Conservation (phyloP, 2,113 vertebrate species). For the Lepus americanus region DNA sequence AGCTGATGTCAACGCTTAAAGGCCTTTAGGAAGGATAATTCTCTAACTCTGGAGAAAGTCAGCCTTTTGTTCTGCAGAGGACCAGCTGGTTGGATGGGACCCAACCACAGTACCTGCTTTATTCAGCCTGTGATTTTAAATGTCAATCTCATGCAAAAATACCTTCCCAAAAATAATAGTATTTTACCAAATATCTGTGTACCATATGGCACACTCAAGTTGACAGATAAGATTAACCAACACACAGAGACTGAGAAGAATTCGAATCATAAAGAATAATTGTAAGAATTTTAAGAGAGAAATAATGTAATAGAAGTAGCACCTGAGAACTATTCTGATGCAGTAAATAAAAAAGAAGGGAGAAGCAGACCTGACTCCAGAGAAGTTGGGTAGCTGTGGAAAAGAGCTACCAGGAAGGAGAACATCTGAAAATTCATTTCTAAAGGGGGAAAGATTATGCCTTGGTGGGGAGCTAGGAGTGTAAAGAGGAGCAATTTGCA, state of each 20-base stretch:
- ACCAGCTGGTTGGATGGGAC: not conserved
- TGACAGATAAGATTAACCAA: not conserved
- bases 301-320: slow-evolving; percentile 12
- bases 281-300: slow-evolving; percentile 29
- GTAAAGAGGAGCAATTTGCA: slow-evolving; percentile 33
- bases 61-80: not conserved
- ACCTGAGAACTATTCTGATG: slow-evolving; percentile 12
- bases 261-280: not conserved
- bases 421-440: not conserved
- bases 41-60: not conserved
- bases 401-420: not conserved
- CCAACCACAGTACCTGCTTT: not conserved
- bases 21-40: not conserved
- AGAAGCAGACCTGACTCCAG: not conserved
- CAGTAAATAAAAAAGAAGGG: slow-evolving; percentile 6
- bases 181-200: not conserved
- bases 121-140: slow-evolving; percentile 6
- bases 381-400: not conserved
- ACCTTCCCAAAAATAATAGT: slow-evolving; percentile 25
- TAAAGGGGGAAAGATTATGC: not conserved
- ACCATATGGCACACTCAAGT: not conserved
- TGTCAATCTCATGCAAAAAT: slow-evolving; percentile 23
- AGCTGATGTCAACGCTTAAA: not conserved
- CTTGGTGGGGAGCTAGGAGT: not conserved
- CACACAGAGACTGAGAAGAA: not conserved